Evolutionary conservation across 2,113 vertebrate genomes (phyloP).

Genomic region (Carassius carassius): DNA sequence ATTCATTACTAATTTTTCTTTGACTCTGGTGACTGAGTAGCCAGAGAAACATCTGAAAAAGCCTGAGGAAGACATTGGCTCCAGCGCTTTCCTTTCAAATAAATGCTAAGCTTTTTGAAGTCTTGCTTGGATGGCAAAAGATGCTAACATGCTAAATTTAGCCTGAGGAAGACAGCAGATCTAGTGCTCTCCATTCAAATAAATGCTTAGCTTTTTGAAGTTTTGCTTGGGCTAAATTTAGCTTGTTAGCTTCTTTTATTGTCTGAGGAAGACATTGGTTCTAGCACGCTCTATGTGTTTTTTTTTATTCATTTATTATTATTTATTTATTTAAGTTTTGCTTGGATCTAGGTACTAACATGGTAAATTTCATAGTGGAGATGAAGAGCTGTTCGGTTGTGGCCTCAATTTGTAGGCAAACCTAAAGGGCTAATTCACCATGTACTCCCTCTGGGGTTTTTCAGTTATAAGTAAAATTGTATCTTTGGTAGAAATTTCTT

Average conservation of each 20-base stretch:
- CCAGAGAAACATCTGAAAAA: conserved; percentile 26
- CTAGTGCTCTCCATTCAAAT: background rate
- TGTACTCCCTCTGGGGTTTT: background rate
- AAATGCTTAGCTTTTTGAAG: conserved; percentile 20
- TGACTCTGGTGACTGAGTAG: background rate
- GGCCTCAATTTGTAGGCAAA: background rate
- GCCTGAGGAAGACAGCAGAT: background rate
- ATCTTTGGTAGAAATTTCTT: background rate
- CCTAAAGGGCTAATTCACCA: too few species aligned
- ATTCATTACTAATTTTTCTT: conserved; percentile 8
- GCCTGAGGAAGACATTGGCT: background rate
- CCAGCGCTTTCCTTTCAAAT: background rate
- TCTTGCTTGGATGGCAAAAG: background rate
- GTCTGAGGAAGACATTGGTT: background rate
- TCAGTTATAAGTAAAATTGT: background rate
- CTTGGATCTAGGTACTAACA: background rate
- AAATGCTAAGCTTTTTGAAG: background rate
- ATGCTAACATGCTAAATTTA: conserved; percentile 15
- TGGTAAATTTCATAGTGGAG: background rate
- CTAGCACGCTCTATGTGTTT: too few species aligned
- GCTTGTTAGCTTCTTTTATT: background rate
- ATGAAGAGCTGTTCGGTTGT: background rate
- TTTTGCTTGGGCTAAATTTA: background rate
- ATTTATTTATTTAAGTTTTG: background rate
- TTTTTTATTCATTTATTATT: background rate